Base-by-base conservation (phyloP, 1,140 invertebrate genomes). In the Cotesia glomerata region DNA sequence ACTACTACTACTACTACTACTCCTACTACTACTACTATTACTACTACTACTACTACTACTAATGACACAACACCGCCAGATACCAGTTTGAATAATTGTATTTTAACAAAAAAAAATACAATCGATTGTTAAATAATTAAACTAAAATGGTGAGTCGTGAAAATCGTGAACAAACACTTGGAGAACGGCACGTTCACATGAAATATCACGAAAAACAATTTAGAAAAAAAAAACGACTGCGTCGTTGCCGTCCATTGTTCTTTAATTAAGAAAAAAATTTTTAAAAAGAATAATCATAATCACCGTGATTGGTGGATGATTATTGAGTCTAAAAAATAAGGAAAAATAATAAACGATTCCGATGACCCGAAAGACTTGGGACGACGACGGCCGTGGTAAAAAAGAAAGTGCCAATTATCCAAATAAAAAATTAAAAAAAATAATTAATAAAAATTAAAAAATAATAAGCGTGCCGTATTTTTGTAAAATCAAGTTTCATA, bases 341-440 rank as follows among this genome's bases (percentile, higher is more conserved):
- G 73, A 36, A 52, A 72, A 61, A 74, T 71, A 74, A 5, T 36
- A 8, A 68, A 32, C 3, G 4, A n/a, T 68, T 34, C 51, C 52
- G 39, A 71, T 32, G 80, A 76, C 76, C 74, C 26, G 3, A 49
- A 62, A 49, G 58, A 65, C 39, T 39, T 61, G 9, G 35, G 56
- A 51, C 36, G 64, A 49, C 64, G 54, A 67, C 5, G 18, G 32
- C 39, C 39, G 68, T 58, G 61, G 67, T 51, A 61, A 34, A 74
- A 78, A 79, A 76, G 81, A 85, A 86, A 86, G 86, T 87, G 86
- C 86, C 85, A 87, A 87, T 86, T 84, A 83, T 80, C 80, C 83
- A 81, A 79, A 79, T 59, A 61, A 26, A 26, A 26, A 26, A 26
- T 2, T 26, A 0, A 26, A 26, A 26, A 26, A 2, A 26, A 26